Evolutionary conservation across 2,888 invertebrate genomes (phyloP), one percentile per base, ranked within the genome.

Genomic region (Microplitis deprimator): DNA sequence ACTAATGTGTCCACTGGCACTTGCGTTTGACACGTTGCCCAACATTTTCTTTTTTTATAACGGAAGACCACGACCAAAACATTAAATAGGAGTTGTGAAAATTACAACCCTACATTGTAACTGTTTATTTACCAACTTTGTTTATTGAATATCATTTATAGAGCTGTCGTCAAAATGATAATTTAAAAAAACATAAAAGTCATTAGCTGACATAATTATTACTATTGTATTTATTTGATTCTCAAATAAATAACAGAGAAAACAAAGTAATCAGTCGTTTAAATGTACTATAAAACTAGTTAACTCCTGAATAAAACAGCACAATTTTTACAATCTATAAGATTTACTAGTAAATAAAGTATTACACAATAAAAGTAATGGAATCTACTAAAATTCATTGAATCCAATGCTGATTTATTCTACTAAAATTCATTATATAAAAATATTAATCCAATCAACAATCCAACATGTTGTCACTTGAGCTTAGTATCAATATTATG

Each of bases 11-110:
- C 86, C 87, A 41, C 87, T 85, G 50, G 84, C 83, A 78, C 87
- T 87, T 38, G 87, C 83, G 61, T 86, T 80, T 68, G 87, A 86
- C 77, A 86, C 84, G 80, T 88, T 88, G 77, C 88, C 88, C 79
- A 89, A 87, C 89, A 89, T 88, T 77, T 70, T 77, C 73, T 60
- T 70, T 16, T 81, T 71, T 73, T 77, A 79, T 77, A 59, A 38
- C 13, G 39, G 65, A 68, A 74, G 61, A 60, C 61, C 67, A 29
- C 38, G 8, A 50, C 50, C 5, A 13, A 50, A 13, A 50, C 50
- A 8, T 8, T 50, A 13, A 50, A 50, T 50, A 13, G 4, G 13
- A 13, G 50, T 13, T 50, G 50, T 7, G 13, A 8, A 50, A 50
- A 29, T 3, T 50, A 50, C 8, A 13, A 50, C 13, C 8, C 50